Conservation (phyloP, 92 coral and sea anemone genomes). For the Parazoanthus atlanticus region DNA sequence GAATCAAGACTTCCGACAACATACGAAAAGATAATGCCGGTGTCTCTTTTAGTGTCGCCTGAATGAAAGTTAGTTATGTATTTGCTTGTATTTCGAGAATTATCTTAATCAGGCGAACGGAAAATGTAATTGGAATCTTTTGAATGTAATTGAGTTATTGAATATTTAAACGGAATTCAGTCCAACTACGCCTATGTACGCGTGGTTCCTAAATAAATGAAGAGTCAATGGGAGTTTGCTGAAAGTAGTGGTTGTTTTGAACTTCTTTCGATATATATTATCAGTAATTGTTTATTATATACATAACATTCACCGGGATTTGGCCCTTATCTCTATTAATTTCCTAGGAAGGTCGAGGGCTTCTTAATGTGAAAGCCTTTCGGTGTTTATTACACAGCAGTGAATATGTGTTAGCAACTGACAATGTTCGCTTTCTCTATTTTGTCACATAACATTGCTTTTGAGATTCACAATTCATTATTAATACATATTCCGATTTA, state of each 20-base stretch:
- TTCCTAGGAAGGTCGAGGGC: background rate
- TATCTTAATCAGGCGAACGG: background rate
- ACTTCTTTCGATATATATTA: background rate
- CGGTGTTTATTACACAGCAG: background rate
- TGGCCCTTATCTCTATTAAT: background rate
- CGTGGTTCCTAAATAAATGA: background rate
- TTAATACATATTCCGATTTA: background rate
- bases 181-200: background rate
- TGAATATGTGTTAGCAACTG: background rate
- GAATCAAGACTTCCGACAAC: slow-evolving; percentile 11
- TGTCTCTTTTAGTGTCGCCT: background rate
- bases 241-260: background rate
- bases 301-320: background rate
- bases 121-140: slow-evolving; percentile 16
- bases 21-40: slow-evolving; percentile 1
- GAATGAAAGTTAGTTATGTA: background rate
- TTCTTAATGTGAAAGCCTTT: background rate
- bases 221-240: background rate
- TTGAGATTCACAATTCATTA: background rate
- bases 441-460: background rate
- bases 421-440: background rate
- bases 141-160: background rate
- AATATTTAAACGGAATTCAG: background rate
- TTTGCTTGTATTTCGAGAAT: background rate
- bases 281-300: background rate